Base-by-base conservation (phyloP, 1,140 invertebrate species). In the Bombus waltoni region DNA sequence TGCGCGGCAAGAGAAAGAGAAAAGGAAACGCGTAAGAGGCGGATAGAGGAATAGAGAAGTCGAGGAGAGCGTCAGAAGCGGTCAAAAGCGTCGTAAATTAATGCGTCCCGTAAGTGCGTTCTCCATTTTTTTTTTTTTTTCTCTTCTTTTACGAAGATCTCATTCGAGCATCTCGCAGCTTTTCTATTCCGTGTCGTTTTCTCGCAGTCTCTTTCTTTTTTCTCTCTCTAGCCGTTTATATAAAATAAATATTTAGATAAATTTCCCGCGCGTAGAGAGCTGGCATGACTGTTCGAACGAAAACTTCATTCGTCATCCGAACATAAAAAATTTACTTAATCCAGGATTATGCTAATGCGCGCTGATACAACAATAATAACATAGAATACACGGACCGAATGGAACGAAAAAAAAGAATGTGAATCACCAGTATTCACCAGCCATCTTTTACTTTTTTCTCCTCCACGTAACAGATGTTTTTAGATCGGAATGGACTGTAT, bases 61-160 rank as follows among this genome's bases (percentile, higher is more conserved):
- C 11, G 78, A 62, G 57, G 44, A 80, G 89, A 86, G 53, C 83
- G 81, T 78, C 77, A 87, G 82, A 88, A 88, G 81, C 81, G 73
- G 70, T 84, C 68, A 83, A 89, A 86, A 77, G 72, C 86, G 89
- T 86, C 89, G 86, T 92, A 91, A 92, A 91, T 92, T 92, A 91
- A 91, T 90, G 66, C 81, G 53, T 72, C 40, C 59, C 32, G 79
- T 84, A 91, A 91, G 79, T 83, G 78, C 70, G 81, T 32, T 35
- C 74, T 72, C 18, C 25, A 4, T 6, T 13, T 2, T 9, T 11
- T 11, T 9, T 11, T 11, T 0, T 18, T 38, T 70, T 11, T 13
- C 38, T 25, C 10, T 8, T 13, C 1, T 32, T 32, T 59, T 18
- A 42, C 59, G 15, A 59, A 62, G 47, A 76, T 81, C 65, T 87